Evolutionary conservation across 2,113 vertebrate genomes (phyloP), one percentile per base, ranked within the genome.

Genomic region (Pedionomus torquatus): DNA sequence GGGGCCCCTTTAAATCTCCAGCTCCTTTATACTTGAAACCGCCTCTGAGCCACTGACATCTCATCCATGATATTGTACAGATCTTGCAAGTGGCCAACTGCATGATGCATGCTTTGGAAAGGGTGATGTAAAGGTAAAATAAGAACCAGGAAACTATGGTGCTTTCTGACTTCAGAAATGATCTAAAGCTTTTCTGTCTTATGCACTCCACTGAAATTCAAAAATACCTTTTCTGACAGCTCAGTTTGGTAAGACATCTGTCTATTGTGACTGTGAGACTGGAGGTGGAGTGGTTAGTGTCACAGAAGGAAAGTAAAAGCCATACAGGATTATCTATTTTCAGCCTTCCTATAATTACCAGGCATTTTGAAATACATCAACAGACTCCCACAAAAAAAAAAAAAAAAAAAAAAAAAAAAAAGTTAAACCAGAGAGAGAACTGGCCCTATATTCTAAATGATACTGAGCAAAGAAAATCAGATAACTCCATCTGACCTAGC

Each of bases 231-330:
- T 60, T 63, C 55, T 71, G 75, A 33, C 33, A 83, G 35, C 10
- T 86, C 11, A 3, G 4, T 77, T 83, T 54, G 31, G 48, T 44
- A 48, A 92, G 54, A 17, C 43, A 30, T 24, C 39, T 70, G 49
- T 16, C 13, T 63, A 13, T 30, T 66, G 19, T 23, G 19, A 9
- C 48, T 68, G 28, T 0, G 0, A 86, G 48, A 76, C 44, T 72
- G 39, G 30, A 2, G 1, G 52, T 17, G 5, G 46, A 55, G 5
- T 0, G 0, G 3, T 17, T 44, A 23, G 16, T n/a, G 55, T 33
- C 37, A 75, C 31, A 87, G 30, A 65, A 84, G 11, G 4, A 35
- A 85, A 63, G 41, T 7, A 57, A 60, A 95, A 76, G 31, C 20
- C 4, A 13, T 24, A 9, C 2, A 89, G 14, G 91, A 52, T n/a